Evolutionary conservation across 1,140 invertebrate species (phyloP).

Genomic region (Pseudomyrmex flavicornis): DNA sequence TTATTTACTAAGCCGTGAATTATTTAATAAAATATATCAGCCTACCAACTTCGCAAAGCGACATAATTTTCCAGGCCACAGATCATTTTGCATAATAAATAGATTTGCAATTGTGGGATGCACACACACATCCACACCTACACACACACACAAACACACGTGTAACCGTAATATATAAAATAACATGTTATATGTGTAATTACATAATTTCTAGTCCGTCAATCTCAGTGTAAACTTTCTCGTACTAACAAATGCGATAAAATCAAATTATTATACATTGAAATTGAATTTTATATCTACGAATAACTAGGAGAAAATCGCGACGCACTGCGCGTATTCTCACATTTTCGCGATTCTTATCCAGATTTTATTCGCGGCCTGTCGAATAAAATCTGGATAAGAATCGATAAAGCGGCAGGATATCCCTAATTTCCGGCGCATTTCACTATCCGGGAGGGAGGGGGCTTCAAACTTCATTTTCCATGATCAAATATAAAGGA

Average conservation of each 20-base stretch:
- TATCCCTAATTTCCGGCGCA: conserved; percentile 53
- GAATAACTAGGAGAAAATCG: neutral
- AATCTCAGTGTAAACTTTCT: neutral
- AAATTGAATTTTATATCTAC: neutral
- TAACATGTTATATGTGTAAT: neutral
- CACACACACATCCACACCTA: no score
- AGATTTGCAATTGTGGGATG: no score
- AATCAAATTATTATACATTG: neutral
- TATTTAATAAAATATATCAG: conserved; percentile 9
- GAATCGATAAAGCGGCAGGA: conserved; percentile 18
- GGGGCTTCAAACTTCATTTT: conserved; percentile 39
- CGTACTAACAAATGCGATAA: neutral
- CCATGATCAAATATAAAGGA: conserved; percentile 56
- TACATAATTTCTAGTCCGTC: neutral
- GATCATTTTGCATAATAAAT: neutral
- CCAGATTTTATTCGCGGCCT: no score
- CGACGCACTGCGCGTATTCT: neutral
- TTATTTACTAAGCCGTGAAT: conserved; percentile 6
- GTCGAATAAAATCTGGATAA: neutral
- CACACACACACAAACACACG: no score
- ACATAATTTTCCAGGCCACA: neutral
- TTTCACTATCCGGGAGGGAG: conserved; percentile 45
- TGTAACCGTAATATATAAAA: no score
- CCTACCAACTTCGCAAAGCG: neutral
- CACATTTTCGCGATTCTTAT: neutral